phyloP scores from a whole-genome alignment of 1,140 invertebrate genomes.

The Nylanderia fulva region DNA sequence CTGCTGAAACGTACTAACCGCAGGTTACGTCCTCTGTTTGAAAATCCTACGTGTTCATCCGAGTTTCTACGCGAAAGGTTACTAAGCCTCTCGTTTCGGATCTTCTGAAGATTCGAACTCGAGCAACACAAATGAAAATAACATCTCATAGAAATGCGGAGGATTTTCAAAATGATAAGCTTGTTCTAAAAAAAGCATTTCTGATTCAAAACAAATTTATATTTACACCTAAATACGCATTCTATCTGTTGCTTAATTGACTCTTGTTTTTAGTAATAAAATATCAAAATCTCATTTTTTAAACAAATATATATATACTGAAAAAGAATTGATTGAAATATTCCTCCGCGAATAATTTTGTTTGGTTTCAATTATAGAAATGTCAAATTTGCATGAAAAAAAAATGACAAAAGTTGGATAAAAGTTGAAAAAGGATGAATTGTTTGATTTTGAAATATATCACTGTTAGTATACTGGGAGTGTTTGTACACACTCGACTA shows the following conservation, averaged over 20 bases:
- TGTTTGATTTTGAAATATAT: neutral
- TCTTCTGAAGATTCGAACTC: constrained; percentile 42
- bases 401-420: neutral
- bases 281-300: neutral
- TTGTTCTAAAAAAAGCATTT: neutral
- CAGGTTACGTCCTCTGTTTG: constrained; percentile 50
- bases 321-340: neutral
- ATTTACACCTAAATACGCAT: neutral
- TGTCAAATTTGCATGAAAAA: neutral
- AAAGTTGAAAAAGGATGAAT: neutral
- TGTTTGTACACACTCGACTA: neutral
- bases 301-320: neutral
- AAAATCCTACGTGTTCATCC: constrained; percentile 60
- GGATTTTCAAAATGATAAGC: neutral
- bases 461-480: no score
- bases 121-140: constrained; percentile 21
- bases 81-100: constrained; percentile 49
- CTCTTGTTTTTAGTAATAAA: neutral
- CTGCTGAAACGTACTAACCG: constrained; percentile 40
- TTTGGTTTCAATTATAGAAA: neutral
- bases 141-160: constrained; percentile 3
- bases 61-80: constrained; percentile 37
- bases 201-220: neutral
- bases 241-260: neutral
- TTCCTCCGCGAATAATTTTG: neutral